Conservation (phyloP, 2,888 invertebrate genomes). For the Cerceris rybyensis region DNA sequence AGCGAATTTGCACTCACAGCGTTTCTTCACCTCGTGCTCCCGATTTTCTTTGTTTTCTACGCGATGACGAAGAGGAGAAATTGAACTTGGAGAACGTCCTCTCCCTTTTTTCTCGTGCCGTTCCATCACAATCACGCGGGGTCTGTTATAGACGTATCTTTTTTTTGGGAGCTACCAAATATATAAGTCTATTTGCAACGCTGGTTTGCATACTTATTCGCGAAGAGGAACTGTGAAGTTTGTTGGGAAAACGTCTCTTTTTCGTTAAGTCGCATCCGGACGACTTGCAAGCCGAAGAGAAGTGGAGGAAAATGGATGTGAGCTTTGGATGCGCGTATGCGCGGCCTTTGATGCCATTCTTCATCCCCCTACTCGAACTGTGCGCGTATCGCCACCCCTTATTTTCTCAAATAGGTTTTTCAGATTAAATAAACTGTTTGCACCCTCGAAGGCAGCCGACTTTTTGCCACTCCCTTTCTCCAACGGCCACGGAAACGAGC, state of each 20-base stretch:
- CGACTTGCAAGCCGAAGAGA: neutral
- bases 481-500: too few species aligned
- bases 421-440: constrained; percentile 62
- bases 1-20: too few species aligned
- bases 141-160: neutral
- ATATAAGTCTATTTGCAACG: neutral
- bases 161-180: neutral
- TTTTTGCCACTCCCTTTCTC: constrained; percentile 20
- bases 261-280: neutral
- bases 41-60: too few species aligned
- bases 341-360: constrained; percentile 59
- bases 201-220: neutral
- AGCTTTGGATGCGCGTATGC: constrained; percentile 13
- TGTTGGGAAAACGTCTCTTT: constrained; percentile 19
- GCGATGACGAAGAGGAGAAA: too few species aligned
- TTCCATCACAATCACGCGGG: neutral
- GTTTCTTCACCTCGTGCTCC: too few species aligned
- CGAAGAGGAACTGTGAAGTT: neutral
- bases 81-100: too few species aligned
- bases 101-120: too few species aligned
- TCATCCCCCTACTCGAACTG: constrained; percentile 43
- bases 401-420: constrained; percentile 57
- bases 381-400: constrained; percentile 44
- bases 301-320: constrained; percentile 39
- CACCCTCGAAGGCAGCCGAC: constrained; percentile 49